A percentile compares a stretch with the other conserved stretches of the same genome.
These are phyloP conservation scores for Noctua pronuba DNA, from an alignment of 2,888 invertebrate genomes.

Conservation along the genomic window DNA sequence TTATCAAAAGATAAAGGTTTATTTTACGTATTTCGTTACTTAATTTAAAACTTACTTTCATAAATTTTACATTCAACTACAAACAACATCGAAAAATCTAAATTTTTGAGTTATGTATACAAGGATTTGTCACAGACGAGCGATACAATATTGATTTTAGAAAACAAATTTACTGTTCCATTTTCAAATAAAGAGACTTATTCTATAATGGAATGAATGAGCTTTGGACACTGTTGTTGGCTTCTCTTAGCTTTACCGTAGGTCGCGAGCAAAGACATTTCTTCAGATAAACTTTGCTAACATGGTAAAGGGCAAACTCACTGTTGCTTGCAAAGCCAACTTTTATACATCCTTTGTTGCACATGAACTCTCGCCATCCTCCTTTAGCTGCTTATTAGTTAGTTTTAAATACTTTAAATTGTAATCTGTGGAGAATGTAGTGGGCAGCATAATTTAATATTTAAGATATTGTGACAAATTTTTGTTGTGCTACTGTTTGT, in stretches of 20 bases:
- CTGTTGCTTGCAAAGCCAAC: background rate
- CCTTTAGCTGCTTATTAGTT: constrained; percentile 44
- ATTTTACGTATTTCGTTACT: too few relatives aligned
- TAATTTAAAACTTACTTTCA: too few relatives aligned
- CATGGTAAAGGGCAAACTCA: background rate
- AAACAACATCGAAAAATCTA: too few relatives aligned
- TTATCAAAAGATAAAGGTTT: too few relatives aligned
- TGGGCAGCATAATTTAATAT: too few relatives aligned
- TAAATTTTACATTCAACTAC: too few relatives aligned
- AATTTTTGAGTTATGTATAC: too few relatives aligned
- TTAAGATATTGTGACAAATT: too few relatives aligned
- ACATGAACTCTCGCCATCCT: constrained; percentile 28
- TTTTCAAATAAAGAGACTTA: background rate
- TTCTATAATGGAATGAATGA: background rate
- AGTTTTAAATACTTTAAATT: too few relatives aligned
- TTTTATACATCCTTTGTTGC: constrained; percentile 3
- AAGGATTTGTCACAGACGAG: too few relatives aligned
- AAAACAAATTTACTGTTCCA: background rate
- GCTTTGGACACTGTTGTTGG: background rate
- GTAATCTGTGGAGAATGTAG: too few relatives aligned
- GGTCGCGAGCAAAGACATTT: background rate
- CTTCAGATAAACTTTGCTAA: constrained; percentile 6
- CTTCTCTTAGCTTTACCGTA: background rate
- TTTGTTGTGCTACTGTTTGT: too few relatives aligned
- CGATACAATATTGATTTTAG: background rate